Percentiles rank a stretch among this genome's conserved stretches.
Conservation (phyloP, 1,140 invertebrate genomes). For the Aethina tumida region DNA sequence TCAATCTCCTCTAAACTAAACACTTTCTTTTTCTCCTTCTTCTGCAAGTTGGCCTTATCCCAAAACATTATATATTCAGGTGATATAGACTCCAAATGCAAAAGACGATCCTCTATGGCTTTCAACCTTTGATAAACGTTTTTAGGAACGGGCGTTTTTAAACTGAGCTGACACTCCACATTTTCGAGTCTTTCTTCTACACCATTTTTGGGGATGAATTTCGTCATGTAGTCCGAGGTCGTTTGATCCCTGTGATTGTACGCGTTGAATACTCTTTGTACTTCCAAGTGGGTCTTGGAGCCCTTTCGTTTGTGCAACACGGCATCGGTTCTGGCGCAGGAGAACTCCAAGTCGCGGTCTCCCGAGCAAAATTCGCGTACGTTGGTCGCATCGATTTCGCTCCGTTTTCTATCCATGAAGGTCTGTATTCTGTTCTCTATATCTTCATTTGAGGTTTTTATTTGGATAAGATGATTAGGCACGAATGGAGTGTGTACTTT, state of each 20-base stretch:
- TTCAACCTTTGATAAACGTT: slow-evolving; percentile 54
- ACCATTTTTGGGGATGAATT: slow-evolving; percentile 30
- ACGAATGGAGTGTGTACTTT: slow-evolving; percentile 33
- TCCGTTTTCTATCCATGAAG: slow-evolving; percentile 52
- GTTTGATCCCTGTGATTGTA: slow-evolving; percentile 35
- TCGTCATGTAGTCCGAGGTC: slow-evolving; percentile 29
- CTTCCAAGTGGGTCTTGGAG: slow-evolving; percentile 59
- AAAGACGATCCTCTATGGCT: slow-evolving; percentile 52
- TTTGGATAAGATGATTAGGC: slow-evolving; percentile 44
- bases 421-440: slow-evolving; percentile 48
- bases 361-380: slow-evolving; percentile 52
- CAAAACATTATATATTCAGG: slow-evolving; percentile 59
- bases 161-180: slow-evolving; percentile 45
- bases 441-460: slow-evolving; percentile 47
- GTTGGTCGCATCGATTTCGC: slow-evolving; percentile 54
- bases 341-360: slow-evolving; percentile 33
- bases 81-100: slow-evolving; percentile 55
- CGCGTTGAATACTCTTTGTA: slow-evolving; percentile 47
- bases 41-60: slow-evolving; percentile 31
- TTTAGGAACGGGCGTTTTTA: slow-evolving; percentile 42
- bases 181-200: slow-evolving; percentile 48
- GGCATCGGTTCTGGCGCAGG: slow-evolving; percentile 59
- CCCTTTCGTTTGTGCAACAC: slow-evolving; percentile 49
- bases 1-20: slow-evolving; percentile 30
- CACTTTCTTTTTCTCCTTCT: slow-evolving; percentile 27